A percentile compares a stretch with the other conserved stretches of the same genome.
Conservation (phyloP, 2,888 invertebrate species). For the Pycnomerus fuliginosus region DNA sequence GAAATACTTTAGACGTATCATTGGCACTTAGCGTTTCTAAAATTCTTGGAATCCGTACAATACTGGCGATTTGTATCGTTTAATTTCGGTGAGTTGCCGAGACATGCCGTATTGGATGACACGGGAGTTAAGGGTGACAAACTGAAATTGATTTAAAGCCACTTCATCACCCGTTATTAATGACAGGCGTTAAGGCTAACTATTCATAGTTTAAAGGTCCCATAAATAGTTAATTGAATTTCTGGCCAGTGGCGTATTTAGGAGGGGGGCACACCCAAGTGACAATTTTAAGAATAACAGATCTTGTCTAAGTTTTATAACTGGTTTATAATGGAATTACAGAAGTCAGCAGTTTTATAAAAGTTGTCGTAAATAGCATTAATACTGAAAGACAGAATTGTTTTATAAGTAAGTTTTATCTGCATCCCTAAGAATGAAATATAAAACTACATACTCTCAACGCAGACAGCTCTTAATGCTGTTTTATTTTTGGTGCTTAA, state of each 20-base stretch:
- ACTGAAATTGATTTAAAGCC: slow-evolving; percentile 9
- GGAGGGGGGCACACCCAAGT: not conserved
- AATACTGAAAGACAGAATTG: no score
- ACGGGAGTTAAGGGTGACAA: slow-evolving; percentile 14
- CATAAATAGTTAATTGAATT: not conserved
- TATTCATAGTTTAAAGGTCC: slow-evolving; percentile 4
- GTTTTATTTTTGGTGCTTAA: not conserved
- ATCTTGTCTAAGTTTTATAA: no score
- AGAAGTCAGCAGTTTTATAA: no score
- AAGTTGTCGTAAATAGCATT: no score
- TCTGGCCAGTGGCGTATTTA: not conserved
- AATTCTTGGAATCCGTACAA: no score
- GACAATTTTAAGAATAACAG: no score
- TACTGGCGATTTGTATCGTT: slow-evolving; percentile 10
- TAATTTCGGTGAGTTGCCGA: slow-evolving; percentile 13
- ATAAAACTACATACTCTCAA: no score
- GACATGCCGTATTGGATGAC: slow-evolving; percentile 6
- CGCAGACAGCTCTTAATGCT: not conserved
- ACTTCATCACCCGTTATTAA: slow-evolving; percentile 8
- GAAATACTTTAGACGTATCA: slow-evolving; percentile 39
- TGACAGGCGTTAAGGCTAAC: slow-evolving; percentile 11
- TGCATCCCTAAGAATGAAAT: no score
- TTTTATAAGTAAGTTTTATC: no score
- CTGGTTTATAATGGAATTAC: no score
- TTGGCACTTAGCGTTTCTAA: slow-evolving; percentile 29